phyloP scores from a whole-genome alignment of 2,888 invertebrate species.

The Coecobrya sp. region DNA sequence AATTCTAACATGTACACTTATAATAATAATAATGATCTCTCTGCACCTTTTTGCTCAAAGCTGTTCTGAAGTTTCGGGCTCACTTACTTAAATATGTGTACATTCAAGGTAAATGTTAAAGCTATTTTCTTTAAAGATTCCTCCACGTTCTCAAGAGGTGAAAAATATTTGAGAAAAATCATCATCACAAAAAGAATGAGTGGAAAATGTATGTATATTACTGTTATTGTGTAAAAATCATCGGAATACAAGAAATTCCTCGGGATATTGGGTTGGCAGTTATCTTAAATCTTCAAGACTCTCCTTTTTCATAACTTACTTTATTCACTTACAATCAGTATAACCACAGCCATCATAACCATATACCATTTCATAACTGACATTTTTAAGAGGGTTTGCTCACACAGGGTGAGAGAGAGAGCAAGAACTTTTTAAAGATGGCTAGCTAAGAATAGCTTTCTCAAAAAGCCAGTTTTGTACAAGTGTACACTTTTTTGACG shows the following conservation, averaged over 20 bases:
- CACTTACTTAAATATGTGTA: not conserved
- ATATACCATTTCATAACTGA: conserved; percentile 76
- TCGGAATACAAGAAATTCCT: conserved; percentile 72
- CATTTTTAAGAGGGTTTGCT: conserved; percentile 78
- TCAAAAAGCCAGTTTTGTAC: conserved; percentile 60
- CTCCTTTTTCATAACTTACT: conserved; percentile 65
- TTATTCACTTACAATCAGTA: conserved; percentile 13
- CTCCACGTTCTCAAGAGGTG: conserved; percentile 79
- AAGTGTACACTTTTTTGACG: conserved; percentile 10
- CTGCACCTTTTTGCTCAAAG: conserved; percentile 36
- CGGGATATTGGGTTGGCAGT: conserved; percentile 70
- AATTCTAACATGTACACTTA: conserved; percentile 18
- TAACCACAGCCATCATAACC: conserved; percentile 65
- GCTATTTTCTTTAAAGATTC: conserved; percentile 74
- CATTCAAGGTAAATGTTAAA: not conserved
- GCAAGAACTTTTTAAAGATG: conserved; percentile 27
- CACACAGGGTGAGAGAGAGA: conserved; percentile 53
- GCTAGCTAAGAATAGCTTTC: conserved; percentile 67
- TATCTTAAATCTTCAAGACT: conserved; percentile 74
- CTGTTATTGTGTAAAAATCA: conserved; percentile 19
- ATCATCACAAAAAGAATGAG: not conserved
- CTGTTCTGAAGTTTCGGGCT: not conserved
- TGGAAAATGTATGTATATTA: not conserved
- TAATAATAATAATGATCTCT: conserved; percentile 2
- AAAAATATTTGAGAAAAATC: conserved; percentile 60